Percentiles rank a stretch among this genome's conserved stretches.
phyloP scores from a whole-genome alignment of 1,140 invertebrate genomes.

The Neotoxoptera formosana region DNA sequence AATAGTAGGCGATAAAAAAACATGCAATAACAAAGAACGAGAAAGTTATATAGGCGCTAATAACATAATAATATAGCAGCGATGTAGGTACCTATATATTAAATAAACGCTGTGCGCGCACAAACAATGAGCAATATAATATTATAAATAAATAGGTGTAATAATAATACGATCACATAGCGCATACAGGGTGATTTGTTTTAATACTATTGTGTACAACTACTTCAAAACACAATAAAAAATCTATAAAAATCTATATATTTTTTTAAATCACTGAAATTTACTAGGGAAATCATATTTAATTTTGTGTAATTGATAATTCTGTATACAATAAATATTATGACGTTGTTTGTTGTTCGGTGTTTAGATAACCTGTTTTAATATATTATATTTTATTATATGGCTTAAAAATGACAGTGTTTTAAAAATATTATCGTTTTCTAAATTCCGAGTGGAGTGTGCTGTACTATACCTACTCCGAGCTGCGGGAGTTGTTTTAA shows the following conservation, averaged over 20 bases:
- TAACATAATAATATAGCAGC: background rate
- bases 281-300: background rate
- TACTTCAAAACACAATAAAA: background rate
- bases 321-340: background rate
- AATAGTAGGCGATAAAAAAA: background rate
- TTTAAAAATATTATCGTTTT: too few species aligned
- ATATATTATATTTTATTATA: background rate
- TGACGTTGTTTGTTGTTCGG: background rate
- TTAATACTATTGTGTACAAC: background rate
- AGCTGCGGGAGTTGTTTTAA: too few species aligned
- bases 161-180: background rate
- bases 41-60: background rate
- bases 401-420: too few species aligned
- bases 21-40: background rate
- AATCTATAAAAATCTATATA: background rate
- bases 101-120: background rate
- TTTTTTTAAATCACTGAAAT: background rate
- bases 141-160: background rate
- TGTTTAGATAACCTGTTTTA: background rate
- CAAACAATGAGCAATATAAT: background rate
- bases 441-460: too few species aligned
- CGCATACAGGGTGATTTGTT: background rate
- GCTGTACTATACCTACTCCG: too few species aligned
- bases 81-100: background rate
- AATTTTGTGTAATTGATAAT: background rate